phyloP scores from a whole-genome alignment of 2,113 vertebrate species.

The Philantomba maxwellii region DNA sequence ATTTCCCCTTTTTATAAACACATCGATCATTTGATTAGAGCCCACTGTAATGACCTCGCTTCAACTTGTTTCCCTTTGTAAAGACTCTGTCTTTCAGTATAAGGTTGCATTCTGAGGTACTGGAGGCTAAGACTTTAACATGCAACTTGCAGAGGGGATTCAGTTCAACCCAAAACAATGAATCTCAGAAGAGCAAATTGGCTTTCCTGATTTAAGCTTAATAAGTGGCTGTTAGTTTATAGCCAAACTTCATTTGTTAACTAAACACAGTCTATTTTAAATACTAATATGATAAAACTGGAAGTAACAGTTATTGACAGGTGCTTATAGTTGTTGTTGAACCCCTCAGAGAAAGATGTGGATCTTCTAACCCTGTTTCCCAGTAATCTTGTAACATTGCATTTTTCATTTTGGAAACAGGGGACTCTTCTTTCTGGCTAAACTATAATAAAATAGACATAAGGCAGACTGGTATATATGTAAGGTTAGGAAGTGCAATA shows the following conservation, averaged over 20 bases:
- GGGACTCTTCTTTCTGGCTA: neutral
- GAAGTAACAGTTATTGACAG: neutral
- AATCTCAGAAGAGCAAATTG: neutral
- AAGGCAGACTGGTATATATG: neutral
- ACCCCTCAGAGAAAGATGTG: neutral
- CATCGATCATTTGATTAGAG: neutral
- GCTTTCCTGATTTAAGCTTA: slow-evolving; percentile 9
- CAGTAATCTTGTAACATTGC: neutral
- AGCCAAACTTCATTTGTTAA: neutral
- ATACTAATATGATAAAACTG: neutral
- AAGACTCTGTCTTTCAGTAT: neutral
- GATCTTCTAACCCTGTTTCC: neutral
- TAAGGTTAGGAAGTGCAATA: neutral
- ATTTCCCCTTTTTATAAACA: neutral
- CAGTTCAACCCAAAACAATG: neutral
- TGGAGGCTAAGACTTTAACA: neutral
- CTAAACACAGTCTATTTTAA: neutral
- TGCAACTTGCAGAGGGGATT: neutral
- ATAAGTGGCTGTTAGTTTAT: neutral
- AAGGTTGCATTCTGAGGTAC: neutral
- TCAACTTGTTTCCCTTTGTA: neutral
- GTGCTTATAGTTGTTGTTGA: neutral
- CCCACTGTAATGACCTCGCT: neutral
- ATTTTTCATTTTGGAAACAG: neutral
- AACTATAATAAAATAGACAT: neutral